Evolutionary conservation across 1,140 invertebrate species (phyloP).

Genomic region (Parapsyche elsis): DNA sequence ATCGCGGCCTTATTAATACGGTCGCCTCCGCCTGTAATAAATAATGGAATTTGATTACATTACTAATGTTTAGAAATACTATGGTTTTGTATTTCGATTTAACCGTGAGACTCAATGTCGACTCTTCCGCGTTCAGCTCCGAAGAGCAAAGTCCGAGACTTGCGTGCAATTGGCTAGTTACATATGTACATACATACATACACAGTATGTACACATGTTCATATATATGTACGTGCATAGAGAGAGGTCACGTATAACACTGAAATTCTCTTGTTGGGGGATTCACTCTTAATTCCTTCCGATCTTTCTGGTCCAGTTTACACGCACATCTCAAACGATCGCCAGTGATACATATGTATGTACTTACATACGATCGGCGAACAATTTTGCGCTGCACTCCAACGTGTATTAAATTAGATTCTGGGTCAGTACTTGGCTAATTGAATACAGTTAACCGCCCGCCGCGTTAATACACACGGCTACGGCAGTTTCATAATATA

Average conservation of each 20-base stretch:
- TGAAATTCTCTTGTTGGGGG: not conserved
- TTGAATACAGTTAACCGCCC: constrained; percentile 39
- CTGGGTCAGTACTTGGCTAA: constrained; percentile 48
- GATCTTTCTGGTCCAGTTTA: constrained; percentile 8
- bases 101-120: constrained; percentile 29
- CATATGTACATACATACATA: not conserved
- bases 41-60: no score
- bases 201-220: not conserved
- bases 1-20: not conserved
- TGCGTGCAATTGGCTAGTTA: not conserved
- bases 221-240: no score
- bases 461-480: constrained; percentile 19
- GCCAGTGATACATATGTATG: no score
- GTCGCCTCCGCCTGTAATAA: no score
- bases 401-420: constrained; percentile 44
- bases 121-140: constrained; percentile 4
- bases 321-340: not conserved
- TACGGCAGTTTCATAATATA: constrained; percentile 43
- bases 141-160: not conserved
- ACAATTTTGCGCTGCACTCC: not conserved
- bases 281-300: not conserved
- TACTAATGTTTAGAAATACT: not conserved
- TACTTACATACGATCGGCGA: no score
- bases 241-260: not conserved
- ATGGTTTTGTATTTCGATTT: not conserved